These are phyloP conservation scores for Ridgeia piscesae DNA, from an alignment of 1,140 invertebrate species.

Conservation along the genomic window DNA sequence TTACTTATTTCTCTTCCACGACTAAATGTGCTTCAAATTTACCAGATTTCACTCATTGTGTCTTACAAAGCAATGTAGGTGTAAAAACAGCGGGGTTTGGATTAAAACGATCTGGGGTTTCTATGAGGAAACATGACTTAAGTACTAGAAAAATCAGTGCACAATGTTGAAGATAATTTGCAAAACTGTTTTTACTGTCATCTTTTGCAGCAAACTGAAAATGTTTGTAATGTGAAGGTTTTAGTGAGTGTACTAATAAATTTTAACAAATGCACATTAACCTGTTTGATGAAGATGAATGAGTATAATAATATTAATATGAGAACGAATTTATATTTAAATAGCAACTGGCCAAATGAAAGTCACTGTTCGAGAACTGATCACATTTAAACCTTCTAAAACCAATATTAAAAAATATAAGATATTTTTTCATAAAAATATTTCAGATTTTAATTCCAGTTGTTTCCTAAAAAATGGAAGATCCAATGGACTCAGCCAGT, in stretches of 20 bases:
- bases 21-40: not conserved
- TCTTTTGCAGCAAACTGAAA: not conserved
- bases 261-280: not conserved
- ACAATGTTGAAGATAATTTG: not conserved
- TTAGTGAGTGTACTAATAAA: not conserved
- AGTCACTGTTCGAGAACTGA: too few species aligned
- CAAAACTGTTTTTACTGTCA: not conserved
- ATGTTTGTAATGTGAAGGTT: not conserved
- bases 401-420: too few species aligned
- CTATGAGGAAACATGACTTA: not conserved
- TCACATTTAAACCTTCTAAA: too few species aligned
- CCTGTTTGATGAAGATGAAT: too few species aligned
- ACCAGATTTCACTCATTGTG: not conserved
- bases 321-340: too few species aligned
- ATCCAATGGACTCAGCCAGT: too few species aligned
- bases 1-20: not conserved
- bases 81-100: not conserved
- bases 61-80: not conserved
- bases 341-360: not conserved
- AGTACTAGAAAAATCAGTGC: not conserved
- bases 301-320: too few species aligned
- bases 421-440: too few species aligned
- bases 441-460: too few species aligned
- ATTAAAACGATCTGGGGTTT: too few species aligned
- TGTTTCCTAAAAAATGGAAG: too few species aligned